Conservation (phyloP, 2,113 vertebrate species). For the Pterophyllum scalare region DNA sequence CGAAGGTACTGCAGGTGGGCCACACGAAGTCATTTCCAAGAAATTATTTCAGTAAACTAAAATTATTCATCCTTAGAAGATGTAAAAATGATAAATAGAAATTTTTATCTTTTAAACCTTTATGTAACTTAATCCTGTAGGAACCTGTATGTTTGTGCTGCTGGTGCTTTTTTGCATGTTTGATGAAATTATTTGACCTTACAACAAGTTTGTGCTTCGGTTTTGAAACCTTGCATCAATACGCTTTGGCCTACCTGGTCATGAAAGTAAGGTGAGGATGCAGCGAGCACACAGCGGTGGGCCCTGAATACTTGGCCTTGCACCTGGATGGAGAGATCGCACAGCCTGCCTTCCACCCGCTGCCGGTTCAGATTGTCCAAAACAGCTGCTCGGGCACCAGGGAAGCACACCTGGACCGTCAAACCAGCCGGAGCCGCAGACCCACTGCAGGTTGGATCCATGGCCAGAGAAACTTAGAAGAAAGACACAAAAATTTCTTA, state of each 20-base stretch:
- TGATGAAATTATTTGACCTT: neutral
- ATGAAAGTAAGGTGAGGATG: conserved; percentile 87
- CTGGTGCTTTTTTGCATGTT: no score
- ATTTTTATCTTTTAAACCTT: no score
- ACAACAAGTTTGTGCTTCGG: neutral
- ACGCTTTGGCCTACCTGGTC: conserved; percentile 81
- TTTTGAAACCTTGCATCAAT: neutral
- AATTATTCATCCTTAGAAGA: no score
- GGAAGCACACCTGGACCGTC: conserved; percentile 89
- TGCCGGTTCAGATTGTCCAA: conserved; percentile 91
- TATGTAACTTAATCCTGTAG: no score
- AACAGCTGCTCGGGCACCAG: conserved; percentile 84
- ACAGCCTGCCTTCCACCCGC: conserved; percentile 87
- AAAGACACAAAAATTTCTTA: neutral
- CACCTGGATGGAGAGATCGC: conserved; percentile 85
- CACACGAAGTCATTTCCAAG: no score
- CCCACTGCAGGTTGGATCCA: conserved; percentile 66
- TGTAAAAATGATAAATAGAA: no score
- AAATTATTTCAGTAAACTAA: no score
- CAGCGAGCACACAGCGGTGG: conserved; percentile 85
- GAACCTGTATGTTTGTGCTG: neutral
- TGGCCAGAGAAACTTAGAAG: conserved; percentile 18
- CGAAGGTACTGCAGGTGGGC: no score
- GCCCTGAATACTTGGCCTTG: conserved; percentile 85
- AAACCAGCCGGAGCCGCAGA: conserved; percentile 43